Base-by-base conservation (phyloP, 2,797 vertebrate genomes). In the Myripristis murdjan region DNA sequence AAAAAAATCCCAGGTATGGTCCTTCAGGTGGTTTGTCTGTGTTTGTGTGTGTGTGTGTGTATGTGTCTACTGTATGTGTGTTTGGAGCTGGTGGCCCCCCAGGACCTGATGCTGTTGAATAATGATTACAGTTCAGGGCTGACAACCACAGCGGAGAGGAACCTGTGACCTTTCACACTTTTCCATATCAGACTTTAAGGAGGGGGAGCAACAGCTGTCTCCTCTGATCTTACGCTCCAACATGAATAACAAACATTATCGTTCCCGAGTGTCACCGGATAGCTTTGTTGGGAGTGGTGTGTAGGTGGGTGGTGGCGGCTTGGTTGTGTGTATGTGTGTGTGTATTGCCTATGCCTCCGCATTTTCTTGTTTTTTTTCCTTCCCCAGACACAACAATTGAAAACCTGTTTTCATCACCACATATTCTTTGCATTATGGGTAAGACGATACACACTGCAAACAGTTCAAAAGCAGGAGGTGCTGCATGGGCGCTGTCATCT, bases 351-450 rank as follows among this genome's bases (percentile, higher is more conserved):
- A 41, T 71, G 64, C 33, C 65, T 83, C 71, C 1, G 7, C 43
- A 43, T 64, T 79, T 77, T 79, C 44, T 80, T 81, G 77, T 87
- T 80, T 83, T 81, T 26, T 9, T 22, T 64, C 37, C n/a, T 64
- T 69, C 70, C 62, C 65, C 54, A 82, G 77, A 87, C 79, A 81
- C 84, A 90, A 86, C 83, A 87, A 88, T n/a, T 37, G 65, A 87
- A 78, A 70, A 26, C 22, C 22, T 20, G 41, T 87, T 87, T 84
- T 90, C 72, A 76, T 77, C 65, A 15, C 59, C 82, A 87, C 83
- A 90, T 86, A 79, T 75, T 83, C 63, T 86, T 80, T 86, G 76
- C 70, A 82, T 91, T 85, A 81, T 2, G 47, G 39, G 89, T 86
- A 90, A 89, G 81, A 83, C 6, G 72, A 90, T 91, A 81, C 70